Base-by-base conservation (phyloP, 2,797 vertebrate species). In the Heliangelus exortis region DNA sequence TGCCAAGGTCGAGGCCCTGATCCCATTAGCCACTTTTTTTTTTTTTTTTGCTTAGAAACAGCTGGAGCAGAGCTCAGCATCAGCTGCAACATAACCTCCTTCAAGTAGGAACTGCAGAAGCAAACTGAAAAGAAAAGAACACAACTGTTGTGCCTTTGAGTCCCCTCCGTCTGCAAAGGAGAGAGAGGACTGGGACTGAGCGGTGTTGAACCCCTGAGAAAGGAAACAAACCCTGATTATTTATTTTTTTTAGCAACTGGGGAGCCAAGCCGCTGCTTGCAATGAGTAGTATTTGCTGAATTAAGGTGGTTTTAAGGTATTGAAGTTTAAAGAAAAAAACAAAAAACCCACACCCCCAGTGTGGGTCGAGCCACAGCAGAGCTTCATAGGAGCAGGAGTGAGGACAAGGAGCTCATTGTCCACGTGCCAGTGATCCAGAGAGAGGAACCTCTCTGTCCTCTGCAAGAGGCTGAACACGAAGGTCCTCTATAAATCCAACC, bases 61-160 rank as follows among this genome's bases (percentile, higher is more conserved):
- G 85, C 92, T 94, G 95, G 88, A 95, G 81, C 72, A 65, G 81
- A 92, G 94, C 83, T 67, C 21, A 76, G 71, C 65, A 89, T 88
- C 87, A 74, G 87, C 91, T 95, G 87, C 78, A 54, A 73, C 82
- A 77, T 33, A 9, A 9, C 73, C 53, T 82, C 3, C 0, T 47
- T 84, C 3, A 1, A 88, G 50, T 12, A 57, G 26, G 48, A 90
- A 63, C 34, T 68, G 53, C 26, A 20, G 58, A 66, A 55, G 58
- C 62, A 74, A 47, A 57, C 55, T 50, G 82, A 20, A 34, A 71
- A 91, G 72, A 77, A 92, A 22, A 10, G 1, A 87, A 57, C 45
- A 12, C 45, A 57, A 81, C 45, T 83, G 41, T 45, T 80, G 39
- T 39, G 59, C 41, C 69, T 82, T 87, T 55, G 74, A 26, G 83